Base-by-base conservation (phyloP, 1,140 invertebrate genomes). In the Penaeus japonicus region DNA sequence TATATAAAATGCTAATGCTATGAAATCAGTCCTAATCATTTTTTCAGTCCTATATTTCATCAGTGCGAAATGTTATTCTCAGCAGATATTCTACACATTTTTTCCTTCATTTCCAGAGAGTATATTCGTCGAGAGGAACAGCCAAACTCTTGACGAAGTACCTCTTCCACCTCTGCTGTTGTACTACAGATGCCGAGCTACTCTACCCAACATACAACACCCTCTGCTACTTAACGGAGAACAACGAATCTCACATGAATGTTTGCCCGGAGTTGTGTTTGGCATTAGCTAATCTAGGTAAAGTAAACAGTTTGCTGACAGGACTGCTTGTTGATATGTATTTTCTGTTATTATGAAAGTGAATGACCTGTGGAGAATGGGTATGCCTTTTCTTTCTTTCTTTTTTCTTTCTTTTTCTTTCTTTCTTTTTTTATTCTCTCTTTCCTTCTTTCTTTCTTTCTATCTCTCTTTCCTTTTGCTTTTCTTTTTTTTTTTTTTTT, bases 211-310 rank as follows among this genome's bases (percentile, higher is more conserved):
- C 83, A 10, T 84, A 73, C 24, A 54, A 75, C 39, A 84, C 39
- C 7, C 39, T 84, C 39, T 54, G 39, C 15, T 84, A 84, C 65
- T 24, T 84, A 27, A 4, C 55, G 4, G 27, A 27, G 5, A 54
- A 24, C 62, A 54, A 73, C 39, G 7, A 73, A 22, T 24, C 22
- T 0, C 4, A 73, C 30, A 24, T 54, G 39, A 65, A 75, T 30
- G 55, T 84, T 20, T 27, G 17, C 30, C 12, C 27, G n/a, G 65
- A 84, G 20, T 24, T 75, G 18, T 75, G 27, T 55, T 20, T 75
- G 12, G 83, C 65, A 4, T 22, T 84, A 27, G 65, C 47, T 54
- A 84, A 84, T 55, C 10, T 84, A 73, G 83, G 83, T 81, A 81
- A 17, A 47, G 17, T 10, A 53, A n/a, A 2, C n/a, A n/a, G n/a